These are phyloP conservation scores for Drosophila subsilvestris DNA, from an alignment of 2,888 invertebrate species.

Conservation along the genomic window DNA sequence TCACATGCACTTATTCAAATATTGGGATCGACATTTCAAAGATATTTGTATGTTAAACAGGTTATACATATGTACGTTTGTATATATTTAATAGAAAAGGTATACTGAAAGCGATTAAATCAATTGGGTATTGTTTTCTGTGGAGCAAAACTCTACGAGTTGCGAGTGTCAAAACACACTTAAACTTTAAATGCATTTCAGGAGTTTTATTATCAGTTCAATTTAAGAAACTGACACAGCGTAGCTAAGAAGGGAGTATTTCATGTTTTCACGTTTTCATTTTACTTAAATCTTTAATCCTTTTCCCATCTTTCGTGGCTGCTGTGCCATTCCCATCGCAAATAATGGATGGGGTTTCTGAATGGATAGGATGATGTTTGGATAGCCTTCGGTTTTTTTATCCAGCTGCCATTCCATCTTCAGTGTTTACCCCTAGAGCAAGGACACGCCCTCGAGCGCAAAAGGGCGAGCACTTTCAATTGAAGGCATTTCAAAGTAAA, in stretches of 20 bases:
- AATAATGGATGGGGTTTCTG: background rate
- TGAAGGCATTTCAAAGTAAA: slow-evolving; percentile 52
- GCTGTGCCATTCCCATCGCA: background rate
- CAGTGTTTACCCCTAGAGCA: background rate
- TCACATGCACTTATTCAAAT: slow-evolving; percentile 18
- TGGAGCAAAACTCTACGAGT: background rate
- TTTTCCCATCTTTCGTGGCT: background rate
- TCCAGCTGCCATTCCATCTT: background rate
- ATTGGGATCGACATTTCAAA: slow-evolving; percentile 13
- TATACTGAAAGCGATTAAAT: slow-evolving; percentile 2
- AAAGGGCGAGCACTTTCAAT: slow-evolving; percentile 11
- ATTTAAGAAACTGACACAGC: too few species aligned
- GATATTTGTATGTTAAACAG: slow-evolving; percentile 12
- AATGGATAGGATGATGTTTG: too few species aligned
- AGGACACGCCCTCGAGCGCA: slow-evolving; percentile 34
- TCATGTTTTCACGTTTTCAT: too few species aligned
- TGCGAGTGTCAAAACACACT: background rate
- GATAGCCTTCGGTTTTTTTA: background rate
- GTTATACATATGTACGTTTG: background rate
- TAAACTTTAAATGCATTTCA: background rate
- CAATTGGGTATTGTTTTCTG: background rate
- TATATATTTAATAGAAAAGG: background rate
- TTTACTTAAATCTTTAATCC: background rate
- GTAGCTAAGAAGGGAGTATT: too few species aligned
- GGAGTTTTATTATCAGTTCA: background rate